A percentile compares a stretch with the other conserved stretches of the same genome.
These are phyloP conservation scores for Ptilodon capucinus DNA, from an alignment of 2,888 invertebrate genomes.

Conservation along the genomic window DNA sequence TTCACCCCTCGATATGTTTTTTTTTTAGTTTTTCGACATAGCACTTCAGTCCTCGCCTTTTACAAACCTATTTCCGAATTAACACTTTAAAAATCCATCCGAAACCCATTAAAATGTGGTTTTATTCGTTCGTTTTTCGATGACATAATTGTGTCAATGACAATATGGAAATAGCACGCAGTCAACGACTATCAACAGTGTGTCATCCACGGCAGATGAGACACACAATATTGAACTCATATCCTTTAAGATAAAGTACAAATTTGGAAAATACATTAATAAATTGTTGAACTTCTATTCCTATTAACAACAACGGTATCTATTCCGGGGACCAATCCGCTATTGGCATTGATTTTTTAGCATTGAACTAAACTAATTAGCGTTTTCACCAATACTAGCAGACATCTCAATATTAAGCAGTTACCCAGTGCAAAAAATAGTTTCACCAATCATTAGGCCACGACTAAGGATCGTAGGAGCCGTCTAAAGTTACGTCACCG, in stretches of 20 bases:
- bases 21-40: no score
- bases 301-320: neutral
- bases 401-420: no score
- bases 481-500: no score
- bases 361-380: no score
- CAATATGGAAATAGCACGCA: slow-evolving; percentile 25
- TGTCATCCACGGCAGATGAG: neutral
- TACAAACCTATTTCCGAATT: neutral
- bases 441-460: no score
- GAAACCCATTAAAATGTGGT: neutral
- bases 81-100: neutral
- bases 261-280: neutral
- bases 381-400: no score
- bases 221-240: neutral
- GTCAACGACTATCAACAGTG: slow-evolving; percentile 2
- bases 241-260: neutral
- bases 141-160: slow-evolving; percentile 38
- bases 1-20: no score
- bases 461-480: no score
- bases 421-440: no score
- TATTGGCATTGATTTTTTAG: neutral
- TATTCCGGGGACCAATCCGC: neutral
- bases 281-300: neutral
- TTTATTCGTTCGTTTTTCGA: slow-evolving; percentile 5
- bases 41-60: no score